These are phyloP conservation scores for Agonopterix heracliana DNA, from an alignment of 2,888 invertebrate genomes.

Conservation along the genomic window DNA sequence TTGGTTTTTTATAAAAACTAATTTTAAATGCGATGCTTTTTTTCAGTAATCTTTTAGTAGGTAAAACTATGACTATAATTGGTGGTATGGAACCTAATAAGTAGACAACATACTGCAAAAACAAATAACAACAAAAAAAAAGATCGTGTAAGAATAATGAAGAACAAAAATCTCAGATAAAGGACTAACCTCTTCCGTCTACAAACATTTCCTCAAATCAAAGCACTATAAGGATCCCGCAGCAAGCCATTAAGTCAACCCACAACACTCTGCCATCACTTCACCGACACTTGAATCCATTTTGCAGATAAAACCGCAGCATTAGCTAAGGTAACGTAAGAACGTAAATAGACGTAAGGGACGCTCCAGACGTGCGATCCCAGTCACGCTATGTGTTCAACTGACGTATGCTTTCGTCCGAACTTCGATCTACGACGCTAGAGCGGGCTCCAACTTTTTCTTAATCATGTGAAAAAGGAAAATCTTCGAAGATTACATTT, in stretches of 20 bases:
- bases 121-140: too few species aligned
- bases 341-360: conserved; percentile 47
- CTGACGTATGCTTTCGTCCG: conserved; percentile 34
- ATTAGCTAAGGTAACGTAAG: conserved; percentile 13
- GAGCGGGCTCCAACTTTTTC: conserved; percentile 33
- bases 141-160: too few species aligned
- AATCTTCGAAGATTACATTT: not conserved
- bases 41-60: too few species aligned
- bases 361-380: conserved; percentile 50
- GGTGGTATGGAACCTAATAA: too few species aligned
- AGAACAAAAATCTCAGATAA: not conserved
- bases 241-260: conserved; percentile 42
- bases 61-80: too few species aligned
- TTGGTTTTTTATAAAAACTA: not conserved
- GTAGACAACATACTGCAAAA: too few species aligned
- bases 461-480: conserved; percentile 32
- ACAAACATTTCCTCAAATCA: conserved; percentile 11
- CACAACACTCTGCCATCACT: conserved; percentile 52
- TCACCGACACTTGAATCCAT: conserved; percentile 51
- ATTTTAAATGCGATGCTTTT: too few species aligned
- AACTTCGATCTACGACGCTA: conserved; percentile 20
- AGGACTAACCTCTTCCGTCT: conserved; percentile 11
- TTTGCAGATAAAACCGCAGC: conserved; percentile 18
- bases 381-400: conserved; percentile 46
- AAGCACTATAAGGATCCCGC: conserved; percentile 43